Evolutionary conservation across 2,888 invertebrate species (phyloP).

Genomic region (Scaptodrosophila latifasciaeformis): DNA sequence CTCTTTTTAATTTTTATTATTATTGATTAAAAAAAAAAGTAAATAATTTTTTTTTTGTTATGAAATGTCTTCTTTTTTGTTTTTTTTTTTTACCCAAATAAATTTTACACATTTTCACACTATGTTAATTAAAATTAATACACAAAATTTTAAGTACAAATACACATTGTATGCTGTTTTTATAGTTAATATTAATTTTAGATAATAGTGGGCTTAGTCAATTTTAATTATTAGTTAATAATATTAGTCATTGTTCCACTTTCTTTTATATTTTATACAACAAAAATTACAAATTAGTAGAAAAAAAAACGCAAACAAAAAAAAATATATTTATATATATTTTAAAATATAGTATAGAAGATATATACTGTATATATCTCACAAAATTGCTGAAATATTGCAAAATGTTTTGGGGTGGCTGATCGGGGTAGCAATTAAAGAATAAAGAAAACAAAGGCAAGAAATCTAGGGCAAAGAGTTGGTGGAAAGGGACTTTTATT

Average conservation of each 20-base stretch:
- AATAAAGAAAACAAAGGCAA: constrained; percentile 16
- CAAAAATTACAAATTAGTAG: constrained; percentile 45
- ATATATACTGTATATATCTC: too few relatives aligned
- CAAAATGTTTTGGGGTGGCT: too few relatives aligned
- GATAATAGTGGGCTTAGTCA: constrained; percentile 40
- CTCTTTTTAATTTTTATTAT: constrained; percentile 19
- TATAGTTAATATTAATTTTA: too few relatives aligned
- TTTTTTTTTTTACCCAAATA: constrained; percentile 13
- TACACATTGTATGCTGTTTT: too few relatives aligned
- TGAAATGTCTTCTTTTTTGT: constrained; percentile 7
- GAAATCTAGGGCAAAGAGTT: constrained; percentile 24
- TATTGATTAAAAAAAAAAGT: neutral
- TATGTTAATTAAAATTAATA: constrained; percentile 33
- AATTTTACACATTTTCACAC: constrained; percentile 19
- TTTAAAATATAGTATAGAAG: too few relatives aligned
- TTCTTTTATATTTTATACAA: constrained; percentile 48
- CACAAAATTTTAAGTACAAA: constrained; percentile 25
- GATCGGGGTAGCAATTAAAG: constrained; percentile 19
- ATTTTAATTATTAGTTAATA: constrained; percentile 46
- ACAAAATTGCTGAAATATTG: too few relatives aligned
- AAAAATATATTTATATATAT: constrained; percentile 16
- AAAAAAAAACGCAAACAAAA: constrained; percentile 29
- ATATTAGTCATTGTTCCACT: constrained; percentile 40
- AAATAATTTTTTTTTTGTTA: too few relatives aligned
- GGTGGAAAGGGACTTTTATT: constrained; percentile 14